Evolutionary conservation across 2,888 invertebrate genomes (phyloP).

Genomic region (Yponomeuta cagnagella): DNA sequence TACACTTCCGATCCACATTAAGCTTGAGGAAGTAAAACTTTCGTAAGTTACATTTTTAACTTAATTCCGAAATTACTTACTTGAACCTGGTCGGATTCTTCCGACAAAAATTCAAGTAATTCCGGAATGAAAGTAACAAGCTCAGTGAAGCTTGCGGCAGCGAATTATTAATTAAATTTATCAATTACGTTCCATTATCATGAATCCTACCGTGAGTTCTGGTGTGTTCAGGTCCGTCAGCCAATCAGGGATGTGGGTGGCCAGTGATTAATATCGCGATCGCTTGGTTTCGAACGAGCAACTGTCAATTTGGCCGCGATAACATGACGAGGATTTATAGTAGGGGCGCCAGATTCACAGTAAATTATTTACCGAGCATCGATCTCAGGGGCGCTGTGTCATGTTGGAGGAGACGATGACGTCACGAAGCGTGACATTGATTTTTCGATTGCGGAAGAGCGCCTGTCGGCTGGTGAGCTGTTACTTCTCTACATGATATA

Average conservation of each 20-base stretch:
- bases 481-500: no score
- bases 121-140: not conserved
- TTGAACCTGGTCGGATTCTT: no score
- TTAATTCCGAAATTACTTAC: no score
- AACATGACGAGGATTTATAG: conserved; percentile 52
- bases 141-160: not conserved
- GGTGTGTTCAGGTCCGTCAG: not conserved
- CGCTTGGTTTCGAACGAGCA: conserved; percentile 41
- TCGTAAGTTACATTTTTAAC: no score
- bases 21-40: no score
- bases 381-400: conserved; percentile 8
- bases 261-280: conserved; percentile 24
- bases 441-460: conserved; percentile 4
- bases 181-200: not conserved
- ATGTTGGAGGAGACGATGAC: conserved; percentile 12
- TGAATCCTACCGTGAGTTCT: not conserved
- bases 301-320: conserved; percentile 45
- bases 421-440: conserved; percentile 1
- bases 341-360: conserved; percentile 36
- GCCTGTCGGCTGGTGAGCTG: not conserved
- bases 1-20: not conserved
- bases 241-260: conserved; percentile 1
- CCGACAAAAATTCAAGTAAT: no score
- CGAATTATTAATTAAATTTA: not conserved
- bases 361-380: conserved; percentile 49